phyloP scores from a whole-genome alignment of 2,113 vertebrate genomes.

The Polyodon spathula region DNA sequence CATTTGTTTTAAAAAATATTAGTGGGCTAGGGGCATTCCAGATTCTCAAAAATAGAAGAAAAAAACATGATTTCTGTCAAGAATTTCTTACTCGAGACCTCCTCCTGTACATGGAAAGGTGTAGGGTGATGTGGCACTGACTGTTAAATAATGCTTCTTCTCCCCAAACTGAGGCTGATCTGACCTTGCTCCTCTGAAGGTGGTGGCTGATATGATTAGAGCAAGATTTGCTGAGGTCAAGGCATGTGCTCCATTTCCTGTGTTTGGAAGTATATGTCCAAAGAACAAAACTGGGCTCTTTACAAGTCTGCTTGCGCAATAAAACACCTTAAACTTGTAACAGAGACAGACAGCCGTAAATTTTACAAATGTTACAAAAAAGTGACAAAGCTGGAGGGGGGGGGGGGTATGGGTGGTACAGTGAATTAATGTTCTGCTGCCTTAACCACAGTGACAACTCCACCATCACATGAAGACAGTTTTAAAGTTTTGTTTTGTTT shows the following conservation, averaged over 20 bases:
- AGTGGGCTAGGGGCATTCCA: too few relatives aligned
- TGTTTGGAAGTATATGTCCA: background rate
- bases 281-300: background rate
- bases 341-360: background rate
- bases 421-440: background rate
- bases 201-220: constrained; percentile 3
- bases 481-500: background rate
- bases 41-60: too few relatives aligned
- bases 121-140: background rate
- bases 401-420: background rate
- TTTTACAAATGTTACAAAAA: background rate
- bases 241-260: constrained; percentile 16
- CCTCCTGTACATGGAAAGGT: background rate
- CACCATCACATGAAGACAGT: background rate
- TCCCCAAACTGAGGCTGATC: background rate
- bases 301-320: background rate
- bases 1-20: too few relatives aligned
- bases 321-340: background rate
- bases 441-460: background rate
- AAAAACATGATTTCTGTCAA: too few relatives aligned
- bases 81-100: too few relatives aligned
- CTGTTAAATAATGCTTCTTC: background rate
- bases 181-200: background rate
- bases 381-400: background rate
- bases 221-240: background rate